Percentiles rank a stretch among this genome's conserved stretches.
phyloP scores from a whole-genome alignment of 2,888 invertebrate genomes.

The Phortica okadai region DNA sequence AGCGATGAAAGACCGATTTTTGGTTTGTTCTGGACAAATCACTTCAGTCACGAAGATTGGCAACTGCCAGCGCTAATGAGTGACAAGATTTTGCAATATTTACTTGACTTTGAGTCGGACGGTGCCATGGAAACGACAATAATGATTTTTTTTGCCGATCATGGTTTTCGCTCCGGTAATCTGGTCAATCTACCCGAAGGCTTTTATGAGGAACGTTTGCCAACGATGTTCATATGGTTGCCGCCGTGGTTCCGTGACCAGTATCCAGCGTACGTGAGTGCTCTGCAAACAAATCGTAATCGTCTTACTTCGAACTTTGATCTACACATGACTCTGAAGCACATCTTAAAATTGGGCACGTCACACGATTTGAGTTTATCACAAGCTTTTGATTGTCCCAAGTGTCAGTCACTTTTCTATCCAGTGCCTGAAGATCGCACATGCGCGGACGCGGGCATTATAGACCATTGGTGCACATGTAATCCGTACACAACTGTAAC shows the following conservation, averaged over 20 bases:
- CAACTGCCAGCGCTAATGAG: conserved; percentile 83
- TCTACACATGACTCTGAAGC: conserved; percentile 82
- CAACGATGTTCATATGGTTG: conserved; percentile 82
- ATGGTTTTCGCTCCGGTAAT: conserved; percentile 84
- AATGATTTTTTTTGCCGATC: conserved; percentile 85
- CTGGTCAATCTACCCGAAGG: conserved; percentile 81
- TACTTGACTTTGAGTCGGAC: conserved; percentile 78
- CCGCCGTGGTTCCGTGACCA: conserved; percentile 80
- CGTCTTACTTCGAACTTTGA: conserved; percentile 85
- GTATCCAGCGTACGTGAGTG: conserved; percentile 78
- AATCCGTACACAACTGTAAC: conserved; percentile 76
- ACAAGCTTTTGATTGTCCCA: conserved; percentile 79
- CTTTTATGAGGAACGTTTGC: conserved; percentile 86
- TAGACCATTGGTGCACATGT: conserved; percentile 55
- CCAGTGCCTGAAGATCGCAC: conserved; percentile 74
- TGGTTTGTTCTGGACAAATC: conserved; percentile 86
- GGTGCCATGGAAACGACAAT: conserved; percentile 79
- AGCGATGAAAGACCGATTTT: conserved; percentile 80
- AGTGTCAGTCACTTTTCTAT: conserved; percentile 81
- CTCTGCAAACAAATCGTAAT: conserved; percentile 80
- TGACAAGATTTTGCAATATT: conserved; percentile 78
- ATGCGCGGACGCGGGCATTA: conserved; percentile 53
- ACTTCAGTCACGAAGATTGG: conserved; percentile 82
- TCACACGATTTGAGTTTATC: conserved; percentile 50
- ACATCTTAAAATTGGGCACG: conserved; percentile 78